Conservation (phyloP, 2,888 invertebrate genomes). For the Neocrepidodera transversa region DNA sequence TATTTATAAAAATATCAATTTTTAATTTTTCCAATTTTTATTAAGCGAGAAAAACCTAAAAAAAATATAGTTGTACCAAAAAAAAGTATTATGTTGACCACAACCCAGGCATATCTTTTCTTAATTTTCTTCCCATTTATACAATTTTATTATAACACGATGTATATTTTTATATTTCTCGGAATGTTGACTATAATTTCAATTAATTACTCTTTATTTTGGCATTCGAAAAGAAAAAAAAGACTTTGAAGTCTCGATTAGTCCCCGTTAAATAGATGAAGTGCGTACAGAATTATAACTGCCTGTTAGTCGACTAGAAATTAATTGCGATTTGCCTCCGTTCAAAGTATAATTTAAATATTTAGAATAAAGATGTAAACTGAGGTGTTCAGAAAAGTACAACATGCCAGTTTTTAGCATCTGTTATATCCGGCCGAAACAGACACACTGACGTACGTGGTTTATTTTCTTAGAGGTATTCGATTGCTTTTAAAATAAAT, state of each 20-base stretch:
- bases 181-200: too few relatives aligned
- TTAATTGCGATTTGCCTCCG: conserved; percentile 20
- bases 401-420: conserved; percentile 47
- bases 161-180: too few relatives aligned
- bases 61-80: too few relatives aligned
- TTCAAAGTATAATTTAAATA: conserved; percentile 29
- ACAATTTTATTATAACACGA: too few relatives aligned
- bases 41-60: too few relatives aligned
- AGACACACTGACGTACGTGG: not conserved
- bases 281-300: conserved; percentile 13
- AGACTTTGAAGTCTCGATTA: conserved; percentile 3
- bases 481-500: not conserved
- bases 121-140: too few relatives aligned
- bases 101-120: too few relatives aligned
- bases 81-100: too few relatives aligned
- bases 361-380: conserved; percentile 40
- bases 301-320: conserved; percentile 4
- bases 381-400: conserved; percentile 43
- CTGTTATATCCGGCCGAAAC: conserved; percentile 50
- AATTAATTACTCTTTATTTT: too few relatives aligned
- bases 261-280: conserved; percentile 1
- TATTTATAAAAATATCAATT: too few relatives aligned
- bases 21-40: too few relatives aligned
- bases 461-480: not conserved
- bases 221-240: too few relatives aligned